Percentiles rank a stretch among this genome's conserved stretches.
Conservation (phyloP, 2,888 invertebrate genomes). For the Orchesellides sinensis region DNA sequence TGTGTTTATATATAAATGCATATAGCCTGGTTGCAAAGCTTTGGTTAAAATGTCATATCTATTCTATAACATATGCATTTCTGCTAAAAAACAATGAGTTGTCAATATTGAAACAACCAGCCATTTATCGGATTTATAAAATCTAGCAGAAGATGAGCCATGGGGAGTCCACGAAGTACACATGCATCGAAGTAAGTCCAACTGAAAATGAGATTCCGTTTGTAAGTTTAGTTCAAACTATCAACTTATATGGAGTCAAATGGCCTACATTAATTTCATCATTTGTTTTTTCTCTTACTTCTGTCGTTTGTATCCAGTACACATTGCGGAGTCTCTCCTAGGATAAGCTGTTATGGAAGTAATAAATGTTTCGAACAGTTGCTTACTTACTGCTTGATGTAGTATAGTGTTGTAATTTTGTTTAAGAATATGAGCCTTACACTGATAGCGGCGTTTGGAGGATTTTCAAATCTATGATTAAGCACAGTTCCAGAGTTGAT, state of each 20-base stretch:
- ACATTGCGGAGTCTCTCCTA: constrained; percentile 41
- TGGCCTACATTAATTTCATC: background rate
- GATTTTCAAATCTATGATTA: constrained; percentile 62
- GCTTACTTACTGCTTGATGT: background rate
- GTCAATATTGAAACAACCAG: background rate
- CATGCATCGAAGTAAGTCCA: constrained; percentile 67
- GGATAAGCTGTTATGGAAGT: constrained; percentile 18
- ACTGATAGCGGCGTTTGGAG: constrained; percentile 56
- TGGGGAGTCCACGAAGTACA: constrained; percentile 61
- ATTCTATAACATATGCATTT: background rate
- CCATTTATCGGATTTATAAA: background rate
- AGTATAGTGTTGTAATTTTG: too few relatives aligned
- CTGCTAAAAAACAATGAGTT: background rate
- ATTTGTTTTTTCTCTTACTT: constrained; percentile 17
- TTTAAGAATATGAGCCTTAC: constrained; percentile 32
- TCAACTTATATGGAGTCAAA: background rate
- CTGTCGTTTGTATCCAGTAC: constrained; percentile 29
- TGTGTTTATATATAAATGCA: background rate
- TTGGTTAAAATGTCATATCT: too few relatives aligned
- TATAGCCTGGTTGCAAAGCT: too few relatives aligned
- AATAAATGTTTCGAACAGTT: background rate
- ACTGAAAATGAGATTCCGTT: constrained; percentile 13
- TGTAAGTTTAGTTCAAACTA: background rate
- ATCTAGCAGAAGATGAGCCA: constrained; percentile 61
- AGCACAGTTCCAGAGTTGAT: constrained; percentile 53